A percentile compares a stretch with the other conserved stretches of the same genome.
Conservation (phyloP, 2,113 vertebrate species). For the Perccottus glenii region DNA sequence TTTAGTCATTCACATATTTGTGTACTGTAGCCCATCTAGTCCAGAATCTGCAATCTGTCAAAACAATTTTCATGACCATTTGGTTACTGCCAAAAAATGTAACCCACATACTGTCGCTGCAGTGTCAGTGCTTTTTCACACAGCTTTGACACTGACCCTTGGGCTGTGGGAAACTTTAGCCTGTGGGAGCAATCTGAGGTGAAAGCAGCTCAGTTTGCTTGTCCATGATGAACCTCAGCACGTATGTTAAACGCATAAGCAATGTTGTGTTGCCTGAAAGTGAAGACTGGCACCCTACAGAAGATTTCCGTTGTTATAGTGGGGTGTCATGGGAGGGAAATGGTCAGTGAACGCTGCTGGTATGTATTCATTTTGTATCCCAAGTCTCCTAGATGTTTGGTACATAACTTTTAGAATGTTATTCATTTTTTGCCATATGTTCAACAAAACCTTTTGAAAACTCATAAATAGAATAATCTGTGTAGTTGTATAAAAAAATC, state of each 20-base stretch:
- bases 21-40: conserved; percentile 13
- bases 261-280: conserved; percentile 40
- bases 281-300: too few relatives aligned
- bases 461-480: too few relatives aligned
- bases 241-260: conserved; percentile 11
- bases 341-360: conserved; percentile 2
- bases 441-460: too few relatives aligned
- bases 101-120: conserved; percentile 36
- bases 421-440: too few relatives aligned
- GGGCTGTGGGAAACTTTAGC: conserved; percentile 56
- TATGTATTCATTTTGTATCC: conserved; percentile 1
- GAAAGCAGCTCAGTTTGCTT: conserved; percentile 51
- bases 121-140: conserved; percentile 56
- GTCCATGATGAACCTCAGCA: conserved; percentile 14
- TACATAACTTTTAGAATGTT: too few relatives aligned
- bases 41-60: conserved; percentile 31
- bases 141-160: conserved; percentile 52
- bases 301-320: background rate
- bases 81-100: conserved; percentile 26
- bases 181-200: conserved; percentile 42
- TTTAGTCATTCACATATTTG: background rate
- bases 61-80: conserved; percentile 32
- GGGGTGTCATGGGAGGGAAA: conserved; percentile 13
- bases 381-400: background rate
- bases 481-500: too few relatives aligned